Percentiles rank a stretch among this genome's conserved stretches.
Conservation (phyloP, 2,113 vertebrate species). For the Xiphophorus hellerii region DNA sequence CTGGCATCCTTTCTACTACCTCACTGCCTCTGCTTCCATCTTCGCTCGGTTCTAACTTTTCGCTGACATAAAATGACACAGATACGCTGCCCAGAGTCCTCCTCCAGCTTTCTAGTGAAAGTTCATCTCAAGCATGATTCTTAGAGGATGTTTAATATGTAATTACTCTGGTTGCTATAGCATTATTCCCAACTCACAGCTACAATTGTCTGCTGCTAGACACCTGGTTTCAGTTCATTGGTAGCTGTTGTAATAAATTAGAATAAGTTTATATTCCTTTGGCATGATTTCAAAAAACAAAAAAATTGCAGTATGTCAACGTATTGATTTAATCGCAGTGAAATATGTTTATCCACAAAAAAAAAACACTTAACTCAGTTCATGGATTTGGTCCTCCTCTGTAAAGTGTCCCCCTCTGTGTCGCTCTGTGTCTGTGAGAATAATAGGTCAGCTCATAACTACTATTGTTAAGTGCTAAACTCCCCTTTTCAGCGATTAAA, state of each 20-base stretch:
- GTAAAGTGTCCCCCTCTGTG: conserved; percentile 4
- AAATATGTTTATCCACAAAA: background rate
- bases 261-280: background rate
- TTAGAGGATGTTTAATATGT: conserved; percentile 29
- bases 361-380: background rate
- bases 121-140: conserved; percentile 21
- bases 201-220: conserved; percentile 19
- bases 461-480: conserved; percentile 68
- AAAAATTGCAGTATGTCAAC: background rate
- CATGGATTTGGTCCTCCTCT: background rate
- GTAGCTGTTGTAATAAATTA: background rate
- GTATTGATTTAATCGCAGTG: background rate
- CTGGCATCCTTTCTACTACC: conserved; percentile 15
- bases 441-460: conserved; percentile 68
- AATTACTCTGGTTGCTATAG: conserved; percentile 42
- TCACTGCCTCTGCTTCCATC: conserved; percentile 1
- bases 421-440: conserved; percentile 19
- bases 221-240: background rate
- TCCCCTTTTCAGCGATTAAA: conserved; percentile 72
- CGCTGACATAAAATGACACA: background rate
- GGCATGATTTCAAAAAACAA: background rate
- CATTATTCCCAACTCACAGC: conserved; percentile 44
- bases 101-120: conserved; percentile 21
- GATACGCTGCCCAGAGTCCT: background rate
- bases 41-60: conserved; percentile 20